Conservation (phyloP, 2,888 invertebrate species). For the Cyclophora punctaria region DNA sequence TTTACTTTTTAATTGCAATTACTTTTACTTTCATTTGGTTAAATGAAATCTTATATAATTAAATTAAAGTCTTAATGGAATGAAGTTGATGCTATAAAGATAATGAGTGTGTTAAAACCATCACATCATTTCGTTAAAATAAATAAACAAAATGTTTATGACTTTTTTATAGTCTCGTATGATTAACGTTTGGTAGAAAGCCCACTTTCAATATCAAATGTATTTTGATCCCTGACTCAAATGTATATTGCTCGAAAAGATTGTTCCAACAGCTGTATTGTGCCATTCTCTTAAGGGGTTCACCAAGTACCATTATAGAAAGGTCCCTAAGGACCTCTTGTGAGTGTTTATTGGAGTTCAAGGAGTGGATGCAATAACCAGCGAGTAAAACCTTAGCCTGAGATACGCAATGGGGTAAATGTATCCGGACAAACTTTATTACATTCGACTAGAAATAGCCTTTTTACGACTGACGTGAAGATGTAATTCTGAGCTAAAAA, state of each 20-base stretch:
- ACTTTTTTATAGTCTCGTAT: background rate
- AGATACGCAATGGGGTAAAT: conserved; percentile 35
- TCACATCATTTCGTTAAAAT: no score
- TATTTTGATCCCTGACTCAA: background rate
- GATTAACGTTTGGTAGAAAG: background rate
- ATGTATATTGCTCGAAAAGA: background rate
- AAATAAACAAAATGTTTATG: background rate
- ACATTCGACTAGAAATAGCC: conserved; percentile 38
- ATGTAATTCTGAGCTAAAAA: conserved; percentile 28
- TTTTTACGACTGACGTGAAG: conserved; percentile 39
- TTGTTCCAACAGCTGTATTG: conserved; percentile 10
- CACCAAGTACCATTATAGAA: conserved; percentile 26
- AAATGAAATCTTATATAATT: no score
- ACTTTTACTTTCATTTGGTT: no score
- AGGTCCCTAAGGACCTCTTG: conserved; percentile 24
- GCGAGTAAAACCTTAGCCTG: conserved; percentile 20
- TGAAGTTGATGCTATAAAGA: no score
- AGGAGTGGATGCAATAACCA: conserved; percentile 28
- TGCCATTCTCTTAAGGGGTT: conserved; percentile 13
- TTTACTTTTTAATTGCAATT: no score
- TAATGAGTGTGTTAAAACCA: conserved; percentile 17
- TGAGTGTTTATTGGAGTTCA: conserved; percentile 34
- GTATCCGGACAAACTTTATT: conserved; percentile 41
- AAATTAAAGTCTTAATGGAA: no score
- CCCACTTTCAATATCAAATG: background rate